These are phyloP conservation scores for Apaloderma vittatum DNA, from an alignment of 2,113 vertebrate species.

Conservation along the genomic window DNA sequence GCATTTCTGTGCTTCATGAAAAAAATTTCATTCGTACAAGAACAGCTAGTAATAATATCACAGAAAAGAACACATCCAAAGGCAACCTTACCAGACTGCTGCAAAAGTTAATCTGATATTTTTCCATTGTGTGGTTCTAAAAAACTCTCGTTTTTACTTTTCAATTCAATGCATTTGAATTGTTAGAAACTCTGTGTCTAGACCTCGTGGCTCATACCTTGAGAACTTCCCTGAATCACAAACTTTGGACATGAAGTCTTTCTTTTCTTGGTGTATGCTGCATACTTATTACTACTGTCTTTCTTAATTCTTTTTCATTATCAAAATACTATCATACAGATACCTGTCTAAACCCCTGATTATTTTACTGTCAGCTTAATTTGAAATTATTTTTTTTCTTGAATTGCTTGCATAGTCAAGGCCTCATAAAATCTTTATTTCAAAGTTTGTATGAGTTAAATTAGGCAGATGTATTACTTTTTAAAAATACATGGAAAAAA, in stretches of 20 bases:
- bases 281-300: not conserved
- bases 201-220: not conserved
- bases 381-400: not conserved
- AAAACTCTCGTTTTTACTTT: not conserved
- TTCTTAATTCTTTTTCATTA: not conserved
- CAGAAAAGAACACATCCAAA: not conserved
- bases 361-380: not conserved
- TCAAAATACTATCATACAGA: not conserved
- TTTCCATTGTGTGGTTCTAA: fast-evolving
- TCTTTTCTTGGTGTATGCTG: not conserved
- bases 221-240: not conserved
- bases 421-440: not conserved
- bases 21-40: not conserved
- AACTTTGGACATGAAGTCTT: not conserved
- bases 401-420: not conserved
- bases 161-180: not conserved
- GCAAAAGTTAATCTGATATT: not conserved
- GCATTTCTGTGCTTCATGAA: not conserved
- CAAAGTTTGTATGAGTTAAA: not conserved
- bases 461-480: not conserved
- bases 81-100: not conserved
- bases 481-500: not conserved
- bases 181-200: not conserved
- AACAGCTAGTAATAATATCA: not conserved
- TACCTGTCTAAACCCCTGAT: not conserved